A percentile compares a stretch with the other conserved stretches of the same genome.
These are phyloP conservation scores for Trichoplusia ni DNA, from an alignment of 1,140 invertebrate species.

Conservation along the genomic window DNA sequence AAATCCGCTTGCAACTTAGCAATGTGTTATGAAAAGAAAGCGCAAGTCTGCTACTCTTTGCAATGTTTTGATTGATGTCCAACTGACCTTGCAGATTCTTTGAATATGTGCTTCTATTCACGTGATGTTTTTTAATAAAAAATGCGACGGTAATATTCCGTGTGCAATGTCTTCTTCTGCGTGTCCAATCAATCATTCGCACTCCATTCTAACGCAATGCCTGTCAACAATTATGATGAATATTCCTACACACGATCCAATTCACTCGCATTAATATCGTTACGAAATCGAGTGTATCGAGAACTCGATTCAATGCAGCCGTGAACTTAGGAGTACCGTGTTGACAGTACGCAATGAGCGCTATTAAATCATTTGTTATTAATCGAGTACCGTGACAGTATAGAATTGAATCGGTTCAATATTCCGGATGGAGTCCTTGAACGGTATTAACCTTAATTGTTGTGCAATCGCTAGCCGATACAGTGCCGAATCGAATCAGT, in stretches of 20 bases:
- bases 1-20: constrained; percentile 4
- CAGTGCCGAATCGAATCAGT: constrained; percentile 60
- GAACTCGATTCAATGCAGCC: constrained; percentile 41
- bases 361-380: constrained; percentile 47
- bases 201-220: constrained; percentile 39
- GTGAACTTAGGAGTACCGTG: constrained; percentile 44
- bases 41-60: constrained; percentile 8
- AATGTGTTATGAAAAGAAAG: constrained; percentile 15
- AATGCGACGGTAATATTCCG: constrained; percentile 19
- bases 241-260: constrained; percentile 52
- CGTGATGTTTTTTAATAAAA: constrained; percentile 27
- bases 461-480: constrained; percentile 62
- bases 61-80: constrained; percentile 3
- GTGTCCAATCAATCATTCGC: constrained; percentile 46
- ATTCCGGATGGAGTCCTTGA: constrained; percentile 57
- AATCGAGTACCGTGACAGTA: constrained; percentile 43
- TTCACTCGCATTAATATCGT: constrained; percentile 44
- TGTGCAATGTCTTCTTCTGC: constrained; percentile 33
- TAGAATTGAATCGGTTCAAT: constrained; percentile 46
- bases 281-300: constrained; percentile 44
- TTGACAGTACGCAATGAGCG: constrained; percentile 38
- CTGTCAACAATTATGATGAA: constrained; percentile 57
- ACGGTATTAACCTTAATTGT: constrained; percentile 59
- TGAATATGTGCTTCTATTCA: constrained; percentile 18
- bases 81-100: constrained; percentile 26